Evolutionary conservation across 2,797 vertebrate genomes (phyloP), one percentile per base, ranked within the genome.

Genomic region (Falco biarmicus): DNA sequence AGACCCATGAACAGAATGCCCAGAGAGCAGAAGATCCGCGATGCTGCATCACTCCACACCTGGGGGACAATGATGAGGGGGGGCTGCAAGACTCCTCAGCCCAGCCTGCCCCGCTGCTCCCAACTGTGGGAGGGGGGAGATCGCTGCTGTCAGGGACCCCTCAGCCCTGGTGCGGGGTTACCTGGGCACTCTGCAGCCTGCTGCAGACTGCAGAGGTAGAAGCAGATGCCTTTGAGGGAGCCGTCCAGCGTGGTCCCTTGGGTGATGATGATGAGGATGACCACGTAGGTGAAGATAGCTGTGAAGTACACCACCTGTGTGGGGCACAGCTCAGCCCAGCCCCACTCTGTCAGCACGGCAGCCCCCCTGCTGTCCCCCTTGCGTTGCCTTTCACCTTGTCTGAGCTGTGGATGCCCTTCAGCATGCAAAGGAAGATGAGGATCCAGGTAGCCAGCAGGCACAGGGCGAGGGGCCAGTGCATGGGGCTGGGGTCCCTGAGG

Each of bases 31-130:
- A 99, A 99, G 97, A 99, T 98, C 98, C 99, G 99, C 13, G 99
- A 99, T 29, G 99, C 99, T 0, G 99, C 99, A 1, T 99, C 99
- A 6, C 98, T 99, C 99, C 99, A 99, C 60, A 99, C 99, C 99
- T 99, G 45, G 24, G 10, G 28, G 47, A 37, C 1, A 8, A 50
- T 24, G 12, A 64, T 54, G 9, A 15, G 86, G 93, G 73, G 16
- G 39, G 7, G 32, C 61, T 34, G 76, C 11, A 22, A 37, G n/a
- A 5, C 8, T 29, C 19, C 60, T 19, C 64, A 14, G 5, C 32
- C 68, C 22, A 2, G 9, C 47, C 34, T 12, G 24, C 13, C 60
- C 22, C 5, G 1, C 50, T 1, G 7, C 13, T 21, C 26, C 25
- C 1, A 1, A 25, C 45, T 20, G 19, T 19, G 18, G 45, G 18